These are phyloP conservation scores for Oncorhynchus gorbuscha DNA, from an alignment of 2,113 vertebrate species.

Conservation along the genomic window DNA sequence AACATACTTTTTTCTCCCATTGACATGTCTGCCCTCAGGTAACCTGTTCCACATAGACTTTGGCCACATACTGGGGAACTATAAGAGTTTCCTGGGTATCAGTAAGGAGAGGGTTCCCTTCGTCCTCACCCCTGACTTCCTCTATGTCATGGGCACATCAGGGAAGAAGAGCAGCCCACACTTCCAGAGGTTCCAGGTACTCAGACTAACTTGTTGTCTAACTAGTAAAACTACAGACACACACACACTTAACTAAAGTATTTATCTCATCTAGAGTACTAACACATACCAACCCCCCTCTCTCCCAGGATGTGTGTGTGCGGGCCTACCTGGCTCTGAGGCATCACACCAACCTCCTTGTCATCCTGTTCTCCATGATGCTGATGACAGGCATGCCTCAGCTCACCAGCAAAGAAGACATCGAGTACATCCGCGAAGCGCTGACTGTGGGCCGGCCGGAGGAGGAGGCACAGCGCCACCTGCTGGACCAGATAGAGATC, in stretches of 20 bases:
- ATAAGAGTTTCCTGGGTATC: slow-evolving; percentile 98
- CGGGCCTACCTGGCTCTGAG: slow-evolving; percentile 94
- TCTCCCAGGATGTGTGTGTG: slow-evolving; percentile 84
- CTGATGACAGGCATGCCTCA: slow-evolving; percentile 99
- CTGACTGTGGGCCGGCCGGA: slow-evolving; percentile 89
- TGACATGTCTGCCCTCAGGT: slow-evolving; percentile 69
- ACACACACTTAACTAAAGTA: not conserved
- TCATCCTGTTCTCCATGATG: slow-evolving; percentile 99
- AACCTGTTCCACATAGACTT: slow-evolving; percentile 99
- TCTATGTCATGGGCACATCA: slow-evolving; percentile 94
- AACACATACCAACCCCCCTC: too few species aligned
- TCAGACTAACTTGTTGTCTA: not conserved
- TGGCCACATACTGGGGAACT: slow-evolving; percentile 98
- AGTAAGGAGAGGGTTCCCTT: slow-evolving; percentile 98
- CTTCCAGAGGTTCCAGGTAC: slow-evolving; percentile 98
- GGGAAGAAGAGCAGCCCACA: slow-evolving; percentile 93
- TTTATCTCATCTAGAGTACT: too few species aligned
- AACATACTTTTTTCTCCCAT: not conserved
- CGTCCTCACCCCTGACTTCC: slow-evolving; percentile 96
- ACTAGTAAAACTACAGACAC: not conserved
- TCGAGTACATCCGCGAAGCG: slow-evolving; percentile 94
- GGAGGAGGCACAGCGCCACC: slow-evolving; percentile 91
- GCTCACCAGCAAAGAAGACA: slow-evolving; percentile 95
- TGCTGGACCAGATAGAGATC: slow-evolving; percentile 97
- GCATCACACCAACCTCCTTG: slow-evolving; percentile 95